Percentiles rank a stretch among this genome's conserved stretches.
Evolutionary conservation across 2,113 vertebrate species (phyloP).

Genomic region (Anguilla rostrata): DNA sequence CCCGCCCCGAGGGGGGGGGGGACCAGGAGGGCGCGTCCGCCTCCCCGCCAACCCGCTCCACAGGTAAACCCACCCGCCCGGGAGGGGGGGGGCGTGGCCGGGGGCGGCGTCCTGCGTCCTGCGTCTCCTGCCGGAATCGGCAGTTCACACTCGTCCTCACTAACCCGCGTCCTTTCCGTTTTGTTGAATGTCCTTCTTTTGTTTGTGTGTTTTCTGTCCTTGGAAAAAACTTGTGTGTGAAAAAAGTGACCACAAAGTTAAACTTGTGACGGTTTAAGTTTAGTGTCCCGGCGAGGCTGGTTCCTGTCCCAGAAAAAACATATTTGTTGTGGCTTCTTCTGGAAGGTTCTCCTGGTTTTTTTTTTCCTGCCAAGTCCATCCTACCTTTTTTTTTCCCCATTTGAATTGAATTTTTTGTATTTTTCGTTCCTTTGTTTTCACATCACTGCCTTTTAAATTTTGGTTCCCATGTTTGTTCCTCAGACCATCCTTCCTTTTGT

Average conservation of each 20-base stretch:
- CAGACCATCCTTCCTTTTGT: slow-evolving; percentile 50
- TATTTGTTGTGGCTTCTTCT: neutral
- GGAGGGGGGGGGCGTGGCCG: slow-evolving; percentile 33
- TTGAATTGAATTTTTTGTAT: neutral
- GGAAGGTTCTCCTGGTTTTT: neutral
- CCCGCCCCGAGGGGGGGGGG: slow-evolving; percentile 67
- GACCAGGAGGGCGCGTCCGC: slow-evolving; percentile 68
- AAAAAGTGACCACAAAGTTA: neutral
- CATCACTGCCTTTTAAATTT: slow-evolving; percentile 27
- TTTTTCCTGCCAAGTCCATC: neutral
- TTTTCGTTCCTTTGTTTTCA: neutral
- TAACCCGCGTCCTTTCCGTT: slow-evolving; percentile 46
- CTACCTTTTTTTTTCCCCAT: neutral
- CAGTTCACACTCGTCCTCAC: slow-evolving; percentile 29
- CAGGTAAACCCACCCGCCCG: slow-evolving; percentile 87
- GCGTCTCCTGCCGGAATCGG: slow-evolving; percentile 33
- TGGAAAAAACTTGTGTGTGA: neutral
- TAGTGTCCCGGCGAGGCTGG: neutral
- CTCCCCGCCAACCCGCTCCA: slow-evolving; percentile 75
- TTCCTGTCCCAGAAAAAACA: neutral
- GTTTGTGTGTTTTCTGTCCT: neutral
- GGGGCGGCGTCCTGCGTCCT: slow-evolving; percentile 27
- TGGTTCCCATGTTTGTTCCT: slow-evolving; percentile 58
- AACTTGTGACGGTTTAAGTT: slow-evolving; percentile 4
- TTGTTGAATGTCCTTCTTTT: slow-evolving; percentile 39